Conservation (phyloP, 92 coral and sea anemone genomes). For the Epizoanthus stellaris region DNA sequence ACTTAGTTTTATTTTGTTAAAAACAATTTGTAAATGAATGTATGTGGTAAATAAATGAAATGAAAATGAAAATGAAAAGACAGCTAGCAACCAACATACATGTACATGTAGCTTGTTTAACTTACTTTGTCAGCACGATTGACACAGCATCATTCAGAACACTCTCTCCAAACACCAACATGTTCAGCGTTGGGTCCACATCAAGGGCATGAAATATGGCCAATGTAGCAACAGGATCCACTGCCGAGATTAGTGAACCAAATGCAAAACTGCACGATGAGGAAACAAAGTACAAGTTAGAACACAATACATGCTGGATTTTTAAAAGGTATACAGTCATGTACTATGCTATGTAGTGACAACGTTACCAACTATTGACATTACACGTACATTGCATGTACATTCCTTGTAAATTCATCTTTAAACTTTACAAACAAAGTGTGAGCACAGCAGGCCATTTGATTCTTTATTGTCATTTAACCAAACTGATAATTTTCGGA, state of each 20-base stretch:
- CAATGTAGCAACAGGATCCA: slow-evolving; percentile 98
- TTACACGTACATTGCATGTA: no score
- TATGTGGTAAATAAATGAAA: no score
- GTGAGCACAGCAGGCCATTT: no score
- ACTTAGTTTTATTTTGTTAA: no score
- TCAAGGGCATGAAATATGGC: slow-evolving; percentile 98
- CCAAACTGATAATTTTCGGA: no score
- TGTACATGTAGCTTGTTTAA: neutral
- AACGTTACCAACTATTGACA: no score
- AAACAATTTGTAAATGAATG: no score
- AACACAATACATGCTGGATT: neutral
- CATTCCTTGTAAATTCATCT: no score
- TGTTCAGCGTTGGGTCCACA: slow-evolving; percentile 98
- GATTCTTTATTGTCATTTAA: no score
- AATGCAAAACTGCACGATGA: slow-evolving; percentile 91
- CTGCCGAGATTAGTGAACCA: slow-evolving; percentile 99
- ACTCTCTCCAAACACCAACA: slow-evolving; percentile 99
- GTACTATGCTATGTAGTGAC: neutral
- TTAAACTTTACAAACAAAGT: no score
- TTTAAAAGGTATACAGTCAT: no score
- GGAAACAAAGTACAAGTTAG: neutral
- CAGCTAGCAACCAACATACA: neutral
- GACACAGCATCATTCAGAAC: slow-evolving; percentile 99
- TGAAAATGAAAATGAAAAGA: no score
- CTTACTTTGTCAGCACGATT: slow-evolving; percentile 98